Conservation (phyloP, 35 echinoderm and acorn worm genomes). For the Stichopus chloronotus region DNA sequence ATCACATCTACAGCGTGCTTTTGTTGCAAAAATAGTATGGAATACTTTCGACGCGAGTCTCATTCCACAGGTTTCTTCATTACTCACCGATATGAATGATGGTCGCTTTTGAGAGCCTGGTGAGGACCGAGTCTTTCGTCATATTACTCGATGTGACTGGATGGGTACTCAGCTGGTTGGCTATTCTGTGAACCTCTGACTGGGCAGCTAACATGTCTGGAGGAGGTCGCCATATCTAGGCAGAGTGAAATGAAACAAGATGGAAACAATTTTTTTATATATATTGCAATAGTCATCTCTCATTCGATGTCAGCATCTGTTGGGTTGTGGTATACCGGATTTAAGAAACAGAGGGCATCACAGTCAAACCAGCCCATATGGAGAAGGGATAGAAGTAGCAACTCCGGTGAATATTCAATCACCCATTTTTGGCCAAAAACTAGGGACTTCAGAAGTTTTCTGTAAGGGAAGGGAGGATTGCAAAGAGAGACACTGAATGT, state of each 20-base stretch:
- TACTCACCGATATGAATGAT: conserved; percentile 80
- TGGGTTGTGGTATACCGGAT: no score
- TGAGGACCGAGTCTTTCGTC: conserved; percentile 74
- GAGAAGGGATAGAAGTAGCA: not conserved
- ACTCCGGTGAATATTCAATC: no score
- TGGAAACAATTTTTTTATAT: not conserved
- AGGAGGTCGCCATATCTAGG: conserved; percentile 44
- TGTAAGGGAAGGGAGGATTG: not conserved
- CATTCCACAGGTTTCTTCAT: no score
- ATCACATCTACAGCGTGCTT: no score
- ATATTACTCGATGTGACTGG: conserved; percentile 58
- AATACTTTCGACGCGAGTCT: no score
- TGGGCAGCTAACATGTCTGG: conserved; percentile 72
- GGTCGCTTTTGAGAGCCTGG: conserved; percentile 60
- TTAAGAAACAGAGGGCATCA: not conserved
- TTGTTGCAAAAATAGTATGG: no score
- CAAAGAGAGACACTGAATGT: not conserved
- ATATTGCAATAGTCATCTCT: not conserved
- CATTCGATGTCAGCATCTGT: no score
- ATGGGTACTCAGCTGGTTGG: conserved; percentile 69
- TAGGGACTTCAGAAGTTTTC: no score
- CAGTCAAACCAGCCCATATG: not conserved
- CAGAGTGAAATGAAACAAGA: not conserved
- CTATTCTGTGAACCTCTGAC: conserved; percentile 74
- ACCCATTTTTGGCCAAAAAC: no score